Percentiles rank a stretch among this genome's conserved stretches.
These are phyloP conservation scores for Petrolisthes manimaculis DNA, from an alignment of 2,888 invertebrate species.

Conservation along the genomic window DNA sequence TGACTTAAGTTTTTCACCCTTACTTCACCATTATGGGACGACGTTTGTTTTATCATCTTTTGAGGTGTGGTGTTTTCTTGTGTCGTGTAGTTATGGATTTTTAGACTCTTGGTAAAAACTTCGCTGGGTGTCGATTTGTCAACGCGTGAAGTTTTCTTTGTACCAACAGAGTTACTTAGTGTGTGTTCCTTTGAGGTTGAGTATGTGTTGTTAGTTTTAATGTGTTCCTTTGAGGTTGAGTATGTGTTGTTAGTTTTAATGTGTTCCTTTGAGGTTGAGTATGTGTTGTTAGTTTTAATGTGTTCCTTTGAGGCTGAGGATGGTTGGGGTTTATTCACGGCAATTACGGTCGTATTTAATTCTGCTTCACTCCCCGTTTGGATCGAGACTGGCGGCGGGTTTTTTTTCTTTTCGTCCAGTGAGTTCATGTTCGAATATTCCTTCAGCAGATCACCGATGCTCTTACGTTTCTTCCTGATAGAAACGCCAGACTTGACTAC, in stretches of 20 bases:
- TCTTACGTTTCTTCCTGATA: slow-evolving; percentile 5
- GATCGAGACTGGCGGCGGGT: neutral
- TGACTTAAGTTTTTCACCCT: slow-evolving; percentile 11
- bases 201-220: neutral
- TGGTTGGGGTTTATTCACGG: slow-evolving; percentile 3
- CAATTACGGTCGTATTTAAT: neutral
- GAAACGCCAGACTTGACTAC: neutral
- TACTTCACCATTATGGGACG: neutral
- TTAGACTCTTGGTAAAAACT: too few relatives aligned
- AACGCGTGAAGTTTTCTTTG: too few relatives aligned
- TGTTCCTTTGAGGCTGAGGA: neutral
- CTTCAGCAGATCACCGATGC: slow-evolving; percentile 39
- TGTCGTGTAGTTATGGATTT: too few relatives aligned
- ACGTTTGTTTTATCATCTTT: too few relatives aligned
- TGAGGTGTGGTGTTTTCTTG: too few relatives aligned
- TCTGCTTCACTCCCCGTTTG: neutral
- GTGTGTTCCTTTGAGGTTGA: too few relatives aligned
- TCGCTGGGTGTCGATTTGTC: too few relatives aligned
- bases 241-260: neutral
- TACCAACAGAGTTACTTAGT: too few relatives aligned
- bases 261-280: neutral
- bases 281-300: neutral
- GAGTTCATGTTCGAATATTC: slow-evolving; percentile 34
- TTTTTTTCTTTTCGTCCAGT: slow-evolving; percentile 32
- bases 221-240: neutral